Percentiles rank a stretch among this genome's conserved stretches.
These are phyloP conservation scores for Morelia viridis DNA, from an alignment of 2,797 vertebrate genomes.

Conservation along the genomic window DNA sequence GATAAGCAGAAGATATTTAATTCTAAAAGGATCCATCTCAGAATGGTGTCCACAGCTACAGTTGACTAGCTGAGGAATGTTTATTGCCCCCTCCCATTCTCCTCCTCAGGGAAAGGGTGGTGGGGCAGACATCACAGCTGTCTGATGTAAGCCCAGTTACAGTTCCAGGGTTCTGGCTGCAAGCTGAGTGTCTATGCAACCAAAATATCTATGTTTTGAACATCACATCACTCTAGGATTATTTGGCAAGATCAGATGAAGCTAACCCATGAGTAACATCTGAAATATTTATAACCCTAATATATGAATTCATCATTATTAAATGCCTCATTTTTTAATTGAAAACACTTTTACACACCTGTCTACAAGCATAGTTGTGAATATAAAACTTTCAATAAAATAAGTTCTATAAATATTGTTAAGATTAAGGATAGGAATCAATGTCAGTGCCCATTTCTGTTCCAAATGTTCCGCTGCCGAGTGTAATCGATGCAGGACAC, in stretches of 20 bases:
- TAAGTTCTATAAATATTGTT: not conserved
- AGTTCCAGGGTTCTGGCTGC: constrained; percentile 64
- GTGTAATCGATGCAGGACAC: not conserved
- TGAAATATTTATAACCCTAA: not conserved
- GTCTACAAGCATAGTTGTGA: constrained; percentile 3
- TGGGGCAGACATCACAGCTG: constrained; percentile 73
- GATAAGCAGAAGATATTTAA: constrained; percentile 60
- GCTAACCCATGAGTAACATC: constrained; percentile 47
- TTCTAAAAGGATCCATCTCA: constrained; percentile 65
- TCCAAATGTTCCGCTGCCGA: not conserved
- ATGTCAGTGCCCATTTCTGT: not conserved
- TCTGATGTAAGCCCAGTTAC: constrained; percentile 70
- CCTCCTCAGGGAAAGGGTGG: constrained; percentile 78
- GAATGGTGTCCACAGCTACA: constrained; percentile 65
- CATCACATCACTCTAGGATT: constrained; percentile 56
- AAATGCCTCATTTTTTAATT: not conserved
- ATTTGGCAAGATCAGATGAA: constrained; percentile 55
- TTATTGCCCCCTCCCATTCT: constrained; percentile 71
- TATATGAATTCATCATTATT: constrained; percentile 35
- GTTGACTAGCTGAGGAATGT: constrained; percentile 73
- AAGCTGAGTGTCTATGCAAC: constrained; percentile 62
- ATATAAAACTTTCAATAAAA: not conserved
- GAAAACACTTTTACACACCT: constrained; percentile 2
- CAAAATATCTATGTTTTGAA: constrained; percentile 59
- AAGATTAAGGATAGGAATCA: not conserved